Evolutionary conservation across 2,797 vertebrate species (phyloP).

Genomic region (Anguilla obscura): DNA sequence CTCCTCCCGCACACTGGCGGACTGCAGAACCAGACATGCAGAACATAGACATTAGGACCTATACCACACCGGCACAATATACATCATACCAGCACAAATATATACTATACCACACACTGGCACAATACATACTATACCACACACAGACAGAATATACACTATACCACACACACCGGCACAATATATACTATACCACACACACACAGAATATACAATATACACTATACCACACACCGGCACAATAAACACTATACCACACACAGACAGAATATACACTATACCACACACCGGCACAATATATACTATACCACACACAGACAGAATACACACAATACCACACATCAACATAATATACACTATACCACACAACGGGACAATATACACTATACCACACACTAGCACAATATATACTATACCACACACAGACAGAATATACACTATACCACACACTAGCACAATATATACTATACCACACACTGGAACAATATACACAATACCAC

Average conservation of each 20-base stretch:
- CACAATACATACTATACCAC: neutral
- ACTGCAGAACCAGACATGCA: constrained; percentile 56
- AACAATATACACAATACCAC: neutral
- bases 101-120: neutral
- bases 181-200: too few relatives aligned
- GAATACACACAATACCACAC: neutral
- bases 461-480: neutral
- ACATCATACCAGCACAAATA: neutral
- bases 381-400: neutral
- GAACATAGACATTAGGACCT: neutral
- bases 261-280: neutral
- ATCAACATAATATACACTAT: neutral
- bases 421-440: neutral
- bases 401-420: neutral
- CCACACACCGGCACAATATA: neutral
- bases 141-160: neutral
- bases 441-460: neutral
- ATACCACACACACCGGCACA: neutral
- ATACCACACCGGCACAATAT: neutral
- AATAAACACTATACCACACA: neutral
- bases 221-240: neutral
- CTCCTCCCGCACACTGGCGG: constrained; percentile 83
- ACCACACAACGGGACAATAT: neutral
- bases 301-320: too few relatives aligned
- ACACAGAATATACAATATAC: neutral